Evolutionary conservation across 2,797 vertebrate genomes (phyloP), one percentile per base, ranked within the genome.

Genomic region (Telmatherina bonti): DNA sequence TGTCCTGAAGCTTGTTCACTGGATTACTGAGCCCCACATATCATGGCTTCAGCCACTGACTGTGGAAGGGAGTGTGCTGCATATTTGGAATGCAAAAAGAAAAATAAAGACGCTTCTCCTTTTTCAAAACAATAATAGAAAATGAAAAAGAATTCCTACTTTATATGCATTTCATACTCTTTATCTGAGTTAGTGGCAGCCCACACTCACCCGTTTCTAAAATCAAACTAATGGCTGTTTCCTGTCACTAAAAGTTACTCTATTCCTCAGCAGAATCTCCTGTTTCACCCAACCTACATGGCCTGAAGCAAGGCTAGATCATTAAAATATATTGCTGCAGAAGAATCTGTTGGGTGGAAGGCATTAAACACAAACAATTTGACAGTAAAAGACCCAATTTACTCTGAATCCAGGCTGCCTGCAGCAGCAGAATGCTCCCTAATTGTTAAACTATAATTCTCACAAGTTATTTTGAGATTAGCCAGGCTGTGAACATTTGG

Each of bases 351-450:
- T 81, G 76, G 80, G 79, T 84, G 84, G 70, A 81, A 82, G 78
- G 73, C 79, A 88, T 90, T 91, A 90, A 90, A 92, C 69, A 85
- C 85, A 92, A 93, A 91, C 88, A 89, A 87, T 79, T 65, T 85
- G 85, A 88, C 76, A 72, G 86, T 87, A 88, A 91, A 92, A 91
- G 66, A 81, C 79, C 68, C 86, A 83, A 80, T 91, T 91, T 89
- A 83, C 79, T 76, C 74, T 16, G 76, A 81, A 79, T 83, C 71
- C 72, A 80, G 67, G 33, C 73, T 76, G 75, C 70, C 56, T 74
- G 35, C 67, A 59, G 74, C 62, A 68, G 73, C 67, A 76, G 20
- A 79, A 70, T 62, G 27, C 54, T 68, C 59, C 56, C 54, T 76
- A 75, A 81, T 82, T 76, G 66, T 83, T 77, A 71, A 78, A 77